Percentiles rank a stretch among this genome's conserved stretches.
These are phyloP conservation scores for Sebastes iracundus DNA, from an alignment of 2,797 vertebrate genomes.

Conservation along the genomic window DNA sequence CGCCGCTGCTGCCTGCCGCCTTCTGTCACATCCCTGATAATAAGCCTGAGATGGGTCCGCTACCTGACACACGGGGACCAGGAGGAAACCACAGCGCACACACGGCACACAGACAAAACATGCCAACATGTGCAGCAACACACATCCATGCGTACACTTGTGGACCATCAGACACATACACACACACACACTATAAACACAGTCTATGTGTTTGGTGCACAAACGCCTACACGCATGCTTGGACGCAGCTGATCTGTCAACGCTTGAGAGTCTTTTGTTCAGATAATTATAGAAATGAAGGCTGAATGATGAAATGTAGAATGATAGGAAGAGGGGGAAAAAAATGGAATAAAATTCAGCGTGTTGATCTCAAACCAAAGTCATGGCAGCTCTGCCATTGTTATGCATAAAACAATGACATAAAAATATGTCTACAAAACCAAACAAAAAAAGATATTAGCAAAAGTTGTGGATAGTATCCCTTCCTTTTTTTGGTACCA, in stretches of 20 bases:
- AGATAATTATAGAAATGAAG: slow-evolving; percentile 66
- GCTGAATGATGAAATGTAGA: slow-evolving; percentile 54
- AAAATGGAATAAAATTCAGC: slow-evolving; percentile 4
- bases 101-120: slow-evolving; percentile 5
- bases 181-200: slow-evolving; percentile 12
- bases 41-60: slow-evolving; percentile 71
- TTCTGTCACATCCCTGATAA: slow-evolving; percentile 78
- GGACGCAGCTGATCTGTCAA: slow-evolving; percentile 64
- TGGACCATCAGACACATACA: not conserved
- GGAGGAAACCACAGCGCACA: slow-evolving; percentile 12
- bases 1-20: slow-evolving; percentile 71
- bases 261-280: slow-evolving; percentile 63
- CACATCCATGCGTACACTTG: not conserved
- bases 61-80: slow-evolving; percentile 50
- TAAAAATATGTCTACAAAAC: not conserved
- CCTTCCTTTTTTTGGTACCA: not conserved
- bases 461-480: not conserved
- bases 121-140: not conserved
- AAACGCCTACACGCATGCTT: slow-evolving; percentile 43
- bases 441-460: not conserved
- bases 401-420: not conserved
- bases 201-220: slow-evolving; percentile 32
- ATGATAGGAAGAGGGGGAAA: slow-evolving; percentile 11
- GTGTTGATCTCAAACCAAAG: slow-evolving; percentile 12
- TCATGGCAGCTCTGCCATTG: slow-evolving; percentile 1